A percentile compares a stretch with the other conserved stretches of the same genome.
phyloP scores from a whole-genome alignment of 2,888 invertebrate genomes.

The Acleris sparsana region DNA sequence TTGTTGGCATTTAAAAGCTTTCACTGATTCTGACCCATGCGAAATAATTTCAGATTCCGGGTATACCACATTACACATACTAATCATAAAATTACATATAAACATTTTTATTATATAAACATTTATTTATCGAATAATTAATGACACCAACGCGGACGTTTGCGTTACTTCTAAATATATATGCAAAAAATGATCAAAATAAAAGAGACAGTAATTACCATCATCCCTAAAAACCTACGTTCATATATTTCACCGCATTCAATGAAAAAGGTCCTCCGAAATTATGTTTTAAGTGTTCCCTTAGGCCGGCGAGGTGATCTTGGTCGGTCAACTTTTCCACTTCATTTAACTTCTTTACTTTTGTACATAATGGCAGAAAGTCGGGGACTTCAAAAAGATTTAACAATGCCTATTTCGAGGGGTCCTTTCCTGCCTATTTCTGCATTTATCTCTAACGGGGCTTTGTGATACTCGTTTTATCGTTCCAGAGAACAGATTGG shows the following conservation, averaged over 20 bases:
- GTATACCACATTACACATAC: too few relatives aligned
- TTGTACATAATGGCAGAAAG: slow-evolving; percentile 78
- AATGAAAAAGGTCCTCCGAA: slow-evolving; percentile 32
- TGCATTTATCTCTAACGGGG: slow-evolving; percentile 62
- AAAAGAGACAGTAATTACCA: slow-evolving; percentile 6
- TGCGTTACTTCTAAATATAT: too few relatives aligned
- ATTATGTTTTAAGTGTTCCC: slow-evolving; percentile 47
- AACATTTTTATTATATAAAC: too few relatives aligned
- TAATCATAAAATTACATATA: too few relatives aligned
- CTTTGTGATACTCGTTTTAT: slow-evolving; percentile 45
- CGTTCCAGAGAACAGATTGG: slow-evolving; percentile 13
- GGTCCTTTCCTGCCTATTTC: slow-evolving; percentile 62
- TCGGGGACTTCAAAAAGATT: slow-evolving; percentile 78
- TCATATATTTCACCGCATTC: slow-evolving; percentile 20
- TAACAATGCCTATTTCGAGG: slow-evolving; percentile 81
- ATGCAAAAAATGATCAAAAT: neutral
- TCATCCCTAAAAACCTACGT: slow-evolving; percentile 17
- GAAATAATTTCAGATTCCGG: too few relatives aligned
- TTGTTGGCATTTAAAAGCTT: too few relatives aligned
- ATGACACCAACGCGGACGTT: too few relatives aligned
- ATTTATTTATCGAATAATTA: too few relatives aligned
- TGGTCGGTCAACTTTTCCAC: slow-evolving; percentile 78
- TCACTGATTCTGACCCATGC: too few relatives aligned
- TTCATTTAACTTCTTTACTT: slow-evolving; percentile 82
- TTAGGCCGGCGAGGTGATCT: slow-evolving; percentile 52